phyloP scores from a whole-genome alignment of 2,888 invertebrate species.

The Drosophila barbarae region DNA sequence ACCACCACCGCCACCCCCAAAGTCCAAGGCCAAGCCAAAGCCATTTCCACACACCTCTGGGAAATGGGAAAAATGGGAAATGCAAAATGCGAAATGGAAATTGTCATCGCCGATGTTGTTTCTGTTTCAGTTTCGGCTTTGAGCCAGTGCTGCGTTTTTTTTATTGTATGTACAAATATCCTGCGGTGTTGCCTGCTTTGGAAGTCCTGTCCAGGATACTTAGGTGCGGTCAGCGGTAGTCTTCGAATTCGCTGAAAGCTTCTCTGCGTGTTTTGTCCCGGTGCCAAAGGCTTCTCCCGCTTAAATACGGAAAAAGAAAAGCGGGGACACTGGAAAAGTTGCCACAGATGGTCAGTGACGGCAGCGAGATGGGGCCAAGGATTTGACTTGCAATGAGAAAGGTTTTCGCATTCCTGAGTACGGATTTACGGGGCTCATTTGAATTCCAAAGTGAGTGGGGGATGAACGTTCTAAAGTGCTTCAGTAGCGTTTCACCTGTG shows the following conservation, averaged over 20 bases:
- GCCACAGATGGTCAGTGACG: constrained; percentile 4
- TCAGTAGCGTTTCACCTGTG: not conserved
- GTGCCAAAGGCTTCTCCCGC: constrained; percentile 34
- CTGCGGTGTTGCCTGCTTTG: constrained; percentile 25
- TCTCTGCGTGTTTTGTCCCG: constrained; percentile 32
- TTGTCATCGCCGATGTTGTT: constrained; percentile 43
- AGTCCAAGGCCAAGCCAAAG: constrained; percentile 24
- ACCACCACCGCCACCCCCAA: constrained; percentile 10
- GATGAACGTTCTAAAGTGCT: constrained; percentile 6
- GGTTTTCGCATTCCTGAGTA: constrained; percentile 29
- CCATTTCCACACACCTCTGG: constrained; percentile 13
- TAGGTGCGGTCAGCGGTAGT: constrained; percentile 32
- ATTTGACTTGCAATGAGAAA: constrained; percentile 16
- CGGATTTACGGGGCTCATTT: constrained; percentile 23
- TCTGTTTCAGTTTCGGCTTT: constrained; percentile 10
- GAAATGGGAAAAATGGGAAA: constrained; percentile 29
- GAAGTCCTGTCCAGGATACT: constrained; percentile 26
- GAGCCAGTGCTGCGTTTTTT: constrained; percentile 17
- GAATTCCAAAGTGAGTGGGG: constrained; percentile 20
- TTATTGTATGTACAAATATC: constrained; percentile 45
- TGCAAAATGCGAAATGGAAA: constrained; percentile 33
- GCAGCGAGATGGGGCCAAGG: constrained; percentile 13
- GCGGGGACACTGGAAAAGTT: not conserved
- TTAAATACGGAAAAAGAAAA: constrained; percentile 1
- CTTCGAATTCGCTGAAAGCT: constrained; percentile 32